Evolutionary conservation across 2,797 vertebrate genomes (phyloP), one percentile per base, ranked within the genome.

Genomic region (Sparidentex hasta): DNA sequence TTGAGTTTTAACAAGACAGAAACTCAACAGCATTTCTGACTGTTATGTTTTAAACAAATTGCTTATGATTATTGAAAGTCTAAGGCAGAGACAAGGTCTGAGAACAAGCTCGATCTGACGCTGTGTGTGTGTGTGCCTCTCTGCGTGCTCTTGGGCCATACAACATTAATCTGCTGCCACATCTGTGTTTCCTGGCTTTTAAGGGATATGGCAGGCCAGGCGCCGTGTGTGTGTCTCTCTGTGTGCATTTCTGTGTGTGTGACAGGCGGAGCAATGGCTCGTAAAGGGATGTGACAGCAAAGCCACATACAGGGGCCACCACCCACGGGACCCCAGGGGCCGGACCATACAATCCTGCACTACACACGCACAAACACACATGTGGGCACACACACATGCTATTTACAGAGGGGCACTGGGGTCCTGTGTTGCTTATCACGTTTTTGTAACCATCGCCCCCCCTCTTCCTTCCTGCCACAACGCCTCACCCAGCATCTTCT

Each of bases 101-200:
- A 56, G 17, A 71, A n/a, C 17, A 47, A 17, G 66, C 52, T 82
- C 69, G 7, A 77, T 76, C 69, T 7, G 17, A 48, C 16, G 43
- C 64, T 71, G 9, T 58, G 73, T 71, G 68, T 66, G 87, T 71
- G 78, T 71, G 88, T 11, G 68, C 4, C 12, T 78, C 44, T 71
- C 13, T 88, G 89, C 33, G 58, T 83, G 84, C 75, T 92, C 77
- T 65, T 78, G 75, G 85, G 82, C 85, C 88, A 92, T 93, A 86
- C 92, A 94, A 93, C 91, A 94, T 95, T 95, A 93, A 95, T 94
- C 92, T 93, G 88, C 92, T 93, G 93, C 93, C 88, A 94, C 93
- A 93, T 95, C 92, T 91, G 93, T 79, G 91, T 83, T 88, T 92
- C 90, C 89, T 87, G 85, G 79, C 90, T 93, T 90, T 93, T 93